Conservation (phyloP, 2,888 invertebrate genomes). For the Trilocha varians region DNA sequence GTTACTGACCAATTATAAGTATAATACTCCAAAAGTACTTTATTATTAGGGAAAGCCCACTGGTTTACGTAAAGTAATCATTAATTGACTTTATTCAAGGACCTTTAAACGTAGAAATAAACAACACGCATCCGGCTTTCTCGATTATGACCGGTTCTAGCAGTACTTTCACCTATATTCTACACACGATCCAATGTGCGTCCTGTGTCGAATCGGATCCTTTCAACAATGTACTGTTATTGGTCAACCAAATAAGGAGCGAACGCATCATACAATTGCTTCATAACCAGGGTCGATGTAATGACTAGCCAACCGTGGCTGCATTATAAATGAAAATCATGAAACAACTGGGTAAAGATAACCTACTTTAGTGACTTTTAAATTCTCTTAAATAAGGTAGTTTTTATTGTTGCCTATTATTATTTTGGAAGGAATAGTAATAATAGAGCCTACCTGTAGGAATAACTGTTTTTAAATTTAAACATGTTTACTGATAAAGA, state of each 20-base stretch:
- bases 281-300: slow-evolving; percentile 38
- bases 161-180: slow-evolving; percentile 15
- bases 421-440: not conserved
- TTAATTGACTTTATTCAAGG: slow-evolving; percentile 23
- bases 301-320: slow-evolving; percentile 33
- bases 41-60: too few relatives aligned
- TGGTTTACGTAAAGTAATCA: too few relatives aligned
- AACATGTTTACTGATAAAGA: too few relatives aligned
- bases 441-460: too few relatives aligned
- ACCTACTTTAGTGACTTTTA: slow-evolving; percentile 6
- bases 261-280: slow-evolving; percentile 28
- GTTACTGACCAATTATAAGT: too few relatives aligned
- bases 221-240: slow-evolving; percentile 32
- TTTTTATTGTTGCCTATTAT: not conserved
- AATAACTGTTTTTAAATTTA: too few relatives aligned
- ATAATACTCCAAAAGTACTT: too few relatives aligned
- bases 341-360: slow-evolving; percentile 4
- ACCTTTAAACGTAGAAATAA: not conserved
- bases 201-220: slow-evolving; percentile 31
- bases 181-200: slow-evolving; percentile 29
- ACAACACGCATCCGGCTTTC: not conserved
- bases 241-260: slow-evolving; percentile 40
- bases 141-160: not conserved
- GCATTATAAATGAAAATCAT: slow-evolving; percentile 7
- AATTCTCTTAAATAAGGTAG: too few relatives aligned